A percentile compares a stretch with the other conserved stretches of the same genome.
phyloP scores from a whole-genome alignment of 1,140 invertebrate genomes.

The Drosophila pandora region DNA sequence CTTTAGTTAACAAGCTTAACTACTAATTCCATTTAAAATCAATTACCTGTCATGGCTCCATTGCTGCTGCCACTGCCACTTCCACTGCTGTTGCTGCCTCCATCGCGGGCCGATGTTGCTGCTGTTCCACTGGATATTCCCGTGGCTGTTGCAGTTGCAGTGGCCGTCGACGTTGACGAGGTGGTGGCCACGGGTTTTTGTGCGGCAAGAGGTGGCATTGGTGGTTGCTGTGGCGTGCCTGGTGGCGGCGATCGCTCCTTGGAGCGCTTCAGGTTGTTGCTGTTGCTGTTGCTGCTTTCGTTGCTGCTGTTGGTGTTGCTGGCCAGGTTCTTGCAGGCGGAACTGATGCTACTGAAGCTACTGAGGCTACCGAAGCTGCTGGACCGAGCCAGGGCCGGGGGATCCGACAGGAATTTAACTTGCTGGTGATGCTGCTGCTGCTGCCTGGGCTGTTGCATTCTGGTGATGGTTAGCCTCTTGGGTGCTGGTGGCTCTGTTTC shows the following conservation, averaged over 20 bases:
- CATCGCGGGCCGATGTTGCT: constrained; percentile 26
- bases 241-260: not conserved
- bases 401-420: constrained; percentile 63
- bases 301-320: constrained; percentile 53
- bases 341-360: constrained; percentile 62
- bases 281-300: constrained; percentile 20
- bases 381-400: constrained; percentile 63
- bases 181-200: constrained; percentile 31
- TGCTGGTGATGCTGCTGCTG: constrained; percentile 44
- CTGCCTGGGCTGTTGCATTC: constrained; percentile 13
- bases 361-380: constrained; percentile 61
- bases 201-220: constrained; percentile 40
- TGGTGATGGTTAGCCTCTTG: constrained; percentile 56
- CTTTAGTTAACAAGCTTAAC: not conserved
- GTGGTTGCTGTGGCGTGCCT: constrained; percentile 24
- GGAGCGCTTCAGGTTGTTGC: constrained; percentile 20
- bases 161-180: constrained; percentile 23
- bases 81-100: constrained; percentile 28
- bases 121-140: constrained; percentile 18
- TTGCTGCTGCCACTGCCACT: constrained; percentile 47
- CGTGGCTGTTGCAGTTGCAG: constrained; percentile 36
- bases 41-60: constrained; percentile 77
- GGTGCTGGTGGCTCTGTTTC: constrained; percentile 52
- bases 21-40: not conserved
- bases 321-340: constrained; percentile 54